Percentiles rank a stretch among this genome's conserved stretches.
Conservation (phyloP, 1,140 invertebrate species). For the Drosophila setifemur region DNA sequence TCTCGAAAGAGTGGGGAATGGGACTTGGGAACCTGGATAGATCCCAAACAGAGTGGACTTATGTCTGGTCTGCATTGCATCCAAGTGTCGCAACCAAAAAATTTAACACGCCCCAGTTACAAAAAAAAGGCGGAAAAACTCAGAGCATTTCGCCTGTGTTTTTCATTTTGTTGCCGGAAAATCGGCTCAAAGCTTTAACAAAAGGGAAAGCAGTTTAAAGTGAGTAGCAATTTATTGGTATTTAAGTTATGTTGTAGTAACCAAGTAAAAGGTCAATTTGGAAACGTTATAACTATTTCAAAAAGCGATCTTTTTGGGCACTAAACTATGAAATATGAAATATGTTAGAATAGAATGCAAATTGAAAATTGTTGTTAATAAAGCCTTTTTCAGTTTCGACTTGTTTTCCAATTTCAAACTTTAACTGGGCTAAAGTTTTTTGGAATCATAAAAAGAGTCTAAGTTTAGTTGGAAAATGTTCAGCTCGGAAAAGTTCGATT, state of each 20-base stretch:
- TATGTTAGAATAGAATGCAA: too few relatives aligned
- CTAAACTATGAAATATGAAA: too few relatives aligned
- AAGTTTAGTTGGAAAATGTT: too few relatives aligned
- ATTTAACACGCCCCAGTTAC: constrained; percentile 61
- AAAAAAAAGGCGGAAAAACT: constrained; percentile 19
- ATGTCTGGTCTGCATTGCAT: constrained; percentile 47
- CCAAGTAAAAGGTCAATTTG: neutral
- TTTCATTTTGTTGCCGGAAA: constrained; percentile 36
- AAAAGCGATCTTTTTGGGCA: too few relatives aligned
- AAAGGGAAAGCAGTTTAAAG: constrained; percentile 4
- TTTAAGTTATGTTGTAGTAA: constrained; percentile 6
- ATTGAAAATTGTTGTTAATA: too few relatives aligned
- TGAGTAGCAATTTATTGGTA: constrained; percentile 21
- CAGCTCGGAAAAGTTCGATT: too few relatives aligned
- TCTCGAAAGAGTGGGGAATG: neutral
- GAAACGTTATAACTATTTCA: too few relatives aligned
- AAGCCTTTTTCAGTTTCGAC: too few relatives aligned
- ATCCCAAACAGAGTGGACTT: constrained; percentile 38
- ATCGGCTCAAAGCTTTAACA: constrained; percentile 15
- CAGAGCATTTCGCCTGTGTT: neutral
- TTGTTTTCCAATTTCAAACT: too few relatives aligned
- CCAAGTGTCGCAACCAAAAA: constrained; percentile 59
- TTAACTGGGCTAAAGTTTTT: too few relatives aligned
- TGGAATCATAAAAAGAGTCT: too few relatives aligned
- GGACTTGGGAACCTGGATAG: neutral